phyloP scores from a whole-genome alignment of 2,888 invertebrate genomes.

The Parnassius smintheus region DNA sequence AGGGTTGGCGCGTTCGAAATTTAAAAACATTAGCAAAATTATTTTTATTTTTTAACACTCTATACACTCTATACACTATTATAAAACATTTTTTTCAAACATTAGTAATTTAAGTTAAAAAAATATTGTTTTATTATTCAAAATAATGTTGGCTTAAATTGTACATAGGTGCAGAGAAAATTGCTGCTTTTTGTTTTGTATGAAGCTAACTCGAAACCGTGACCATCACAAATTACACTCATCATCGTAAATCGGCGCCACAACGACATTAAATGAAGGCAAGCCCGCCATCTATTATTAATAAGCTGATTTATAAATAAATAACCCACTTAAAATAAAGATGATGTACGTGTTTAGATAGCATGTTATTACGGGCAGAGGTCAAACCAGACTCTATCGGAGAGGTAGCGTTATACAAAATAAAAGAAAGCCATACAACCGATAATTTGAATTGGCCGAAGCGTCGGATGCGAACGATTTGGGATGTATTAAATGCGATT shows the following conservation, averaged over 20 bases:
- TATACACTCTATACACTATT: no score
- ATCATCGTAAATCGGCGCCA: constrained; percentile 68
- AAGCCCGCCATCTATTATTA: constrained; percentile 74
- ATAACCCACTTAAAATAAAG: constrained; percentile 73
- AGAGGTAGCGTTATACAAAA: constrained; percentile 45
- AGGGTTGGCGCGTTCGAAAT: constrained; percentile 47
- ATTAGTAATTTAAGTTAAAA: no score
- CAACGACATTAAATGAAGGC: constrained; percentile 79
- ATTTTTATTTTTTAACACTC: no score
- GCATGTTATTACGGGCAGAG: constrained; percentile 75
- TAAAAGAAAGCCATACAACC: constrained; percentile 76
- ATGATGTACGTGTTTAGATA: constrained; percentile 65
- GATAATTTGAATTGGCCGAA: constrained; percentile 62
- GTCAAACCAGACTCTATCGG: constrained; percentile 70
- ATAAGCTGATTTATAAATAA: constrained; percentile 60
- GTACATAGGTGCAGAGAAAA: constrained; percentile 54
- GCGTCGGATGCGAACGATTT: constrained; percentile 66
- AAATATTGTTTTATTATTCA: background rate
- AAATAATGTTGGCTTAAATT: constrained; percentile 11
- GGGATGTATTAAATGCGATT: constrained; percentile 60
- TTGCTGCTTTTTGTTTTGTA: constrained; percentile 54
- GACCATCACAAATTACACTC: constrained; percentile 61
- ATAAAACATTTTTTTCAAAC: no score
- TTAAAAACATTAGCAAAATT: no score
- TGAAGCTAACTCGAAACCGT: constrained; percentile 33